Percentiles rank a stretch among this genome's conserved stretches.
Evolutionary conservation across 2,888 invertebrate genomes (phyloP).

Genomic region (Leucoma salicis): DNA sequence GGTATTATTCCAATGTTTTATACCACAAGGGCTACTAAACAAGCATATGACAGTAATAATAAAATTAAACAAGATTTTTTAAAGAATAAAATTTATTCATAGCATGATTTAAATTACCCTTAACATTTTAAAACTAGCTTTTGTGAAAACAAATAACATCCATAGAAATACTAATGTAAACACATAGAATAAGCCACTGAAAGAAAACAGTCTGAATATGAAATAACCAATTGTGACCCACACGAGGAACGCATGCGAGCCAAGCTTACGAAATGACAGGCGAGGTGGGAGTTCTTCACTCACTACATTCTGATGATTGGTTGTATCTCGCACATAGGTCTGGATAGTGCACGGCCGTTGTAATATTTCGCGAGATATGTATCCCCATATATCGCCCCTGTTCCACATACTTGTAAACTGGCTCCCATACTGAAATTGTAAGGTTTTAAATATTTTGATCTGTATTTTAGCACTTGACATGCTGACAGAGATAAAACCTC

Average conservation of each 20-base stretch:
- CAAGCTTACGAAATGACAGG: slow-evolving; percentile 85
- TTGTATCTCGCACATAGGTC: slow-evolving; percentile 82
- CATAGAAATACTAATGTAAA: slow-evolving; percentile 70
- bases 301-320: slow-evolving; percentile 80
- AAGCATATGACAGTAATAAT: too few relatives aligned
- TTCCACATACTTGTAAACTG: slow-evolving; percentile 86
- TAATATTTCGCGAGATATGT: slow-evolving; percentile 83
- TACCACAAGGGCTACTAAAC: too few relatives aligned
- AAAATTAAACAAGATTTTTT: too few relatives aligned
- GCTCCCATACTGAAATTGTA: slow-evolving; percentile 84
- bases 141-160: slow-evolving; percentile 71
- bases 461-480: too few relatives aligned
- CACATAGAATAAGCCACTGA: slow-evolving; percentile 72
- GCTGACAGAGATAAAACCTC: too few relatives aligned
- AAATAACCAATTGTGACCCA: slow-evolving; percentile 79
- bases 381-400: slow-evolving; percentile 83
- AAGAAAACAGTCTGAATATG: slow-evolving; percentile 77
- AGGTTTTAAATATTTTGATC: too few relatives aligned
- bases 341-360: slow-evolving; percentile 84
- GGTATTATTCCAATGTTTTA: too few relatives aligned
- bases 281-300: slow-evolving; percentile 84
- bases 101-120: slow-evolving; percentile 44
- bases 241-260: slow-evolving; percentile 83
- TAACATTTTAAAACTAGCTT: slow-evolving; percentile 66
- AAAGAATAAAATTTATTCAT: too few relatives aligned